These are phyloP conservation scores for Grus americana DNA, from an alignment of 2,113 vertebrate genomes.

Conservation along the genomic window DNA sequence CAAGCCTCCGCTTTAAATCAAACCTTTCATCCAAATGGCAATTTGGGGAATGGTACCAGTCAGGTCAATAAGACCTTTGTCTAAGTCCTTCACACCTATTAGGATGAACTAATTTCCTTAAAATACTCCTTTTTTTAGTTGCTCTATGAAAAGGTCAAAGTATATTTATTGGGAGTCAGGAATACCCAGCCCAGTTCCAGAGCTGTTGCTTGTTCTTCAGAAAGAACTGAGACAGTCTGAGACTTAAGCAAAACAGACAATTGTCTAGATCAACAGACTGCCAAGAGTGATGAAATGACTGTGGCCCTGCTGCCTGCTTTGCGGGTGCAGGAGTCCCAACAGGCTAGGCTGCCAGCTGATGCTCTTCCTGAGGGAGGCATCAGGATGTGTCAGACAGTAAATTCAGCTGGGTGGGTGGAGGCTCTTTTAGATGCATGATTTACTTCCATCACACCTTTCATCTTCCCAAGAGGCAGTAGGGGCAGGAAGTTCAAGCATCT, in stretches of 20 bases:
- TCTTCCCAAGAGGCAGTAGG: background rate
- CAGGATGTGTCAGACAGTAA: background rate
- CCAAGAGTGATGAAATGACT: background rate
- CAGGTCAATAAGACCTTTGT: background rate
- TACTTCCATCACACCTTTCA: slow-evolving; percentile 27
- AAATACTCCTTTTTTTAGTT: background rate
- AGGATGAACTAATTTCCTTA: background rate
- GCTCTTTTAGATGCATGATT: background rate
- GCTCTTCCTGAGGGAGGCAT: slow-evolving; percentile 7
- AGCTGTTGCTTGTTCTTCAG: background rate
- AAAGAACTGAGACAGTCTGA: background rate
- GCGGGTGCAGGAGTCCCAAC: background rate
- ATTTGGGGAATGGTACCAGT: background rate
- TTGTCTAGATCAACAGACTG: background rate
- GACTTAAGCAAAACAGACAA: background rate
- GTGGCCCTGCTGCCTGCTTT: background rate
- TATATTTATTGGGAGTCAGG: background rate
- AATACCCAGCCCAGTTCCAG: background rate
- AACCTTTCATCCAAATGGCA: background rate
- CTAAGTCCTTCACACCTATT: background rate
- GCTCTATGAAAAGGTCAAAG: background rate
- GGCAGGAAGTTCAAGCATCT: background rate
- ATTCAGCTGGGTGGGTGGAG: slow-evolving; percentile 4
- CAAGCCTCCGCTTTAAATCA: background rate
- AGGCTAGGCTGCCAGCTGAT: background rate